A percentile compares a stretch with the other conserved stretches of the same genome.
Conservation (phyloP, 2,113 vertebrate species). For the Rynchops niger region DNA sequence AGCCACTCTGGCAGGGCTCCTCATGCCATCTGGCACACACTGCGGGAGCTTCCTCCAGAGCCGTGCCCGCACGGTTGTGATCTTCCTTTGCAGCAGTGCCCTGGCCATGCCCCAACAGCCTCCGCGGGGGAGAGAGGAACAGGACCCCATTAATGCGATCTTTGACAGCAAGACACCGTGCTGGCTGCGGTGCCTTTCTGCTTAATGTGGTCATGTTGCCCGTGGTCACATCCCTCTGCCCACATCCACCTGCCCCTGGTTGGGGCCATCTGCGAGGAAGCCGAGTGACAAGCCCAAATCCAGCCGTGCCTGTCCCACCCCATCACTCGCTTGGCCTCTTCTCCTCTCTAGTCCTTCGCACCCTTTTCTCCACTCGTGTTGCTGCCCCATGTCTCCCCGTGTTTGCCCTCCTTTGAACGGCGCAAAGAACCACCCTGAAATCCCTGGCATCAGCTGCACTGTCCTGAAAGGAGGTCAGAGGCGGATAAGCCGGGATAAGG, state of each 20-base stretch:
- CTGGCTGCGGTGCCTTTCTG: not conserved
- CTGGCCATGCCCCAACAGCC: not conserved
- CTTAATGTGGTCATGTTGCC: not conserved
- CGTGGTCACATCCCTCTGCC: not conserved
- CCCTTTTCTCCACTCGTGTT: not conserved
- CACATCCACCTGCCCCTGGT: not conserved
- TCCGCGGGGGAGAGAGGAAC: not conserved
- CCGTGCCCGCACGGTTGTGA: not conserved
- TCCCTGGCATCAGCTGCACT: not conserved
- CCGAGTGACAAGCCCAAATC: not conserved
- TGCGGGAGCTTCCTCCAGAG: slow-evolving; percentile 18
- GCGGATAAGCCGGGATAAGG: slow-evolving; percentile 63
- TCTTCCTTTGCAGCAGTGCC: slow-evolving; percentile 31
- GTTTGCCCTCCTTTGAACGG: not conserved
- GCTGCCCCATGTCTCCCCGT: not conserved
- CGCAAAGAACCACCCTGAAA: not conserved
- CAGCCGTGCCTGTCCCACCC: not conserved
- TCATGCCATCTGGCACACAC: slow-evolving; percentile 3
- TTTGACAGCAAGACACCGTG: not conserved
- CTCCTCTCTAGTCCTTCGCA: not conserved
- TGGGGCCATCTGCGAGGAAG: not conserved
- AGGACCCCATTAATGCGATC: not conserved
- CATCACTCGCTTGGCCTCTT: not conserved
- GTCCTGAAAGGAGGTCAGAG: slow-evolving; percentile 66
- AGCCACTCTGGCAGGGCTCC: slow-evolving; percentile 18